Evolutionary conservation across 2,113 vertebrate genomes (phyloP).

Genomic region (Crotalus viridis): DNA sequence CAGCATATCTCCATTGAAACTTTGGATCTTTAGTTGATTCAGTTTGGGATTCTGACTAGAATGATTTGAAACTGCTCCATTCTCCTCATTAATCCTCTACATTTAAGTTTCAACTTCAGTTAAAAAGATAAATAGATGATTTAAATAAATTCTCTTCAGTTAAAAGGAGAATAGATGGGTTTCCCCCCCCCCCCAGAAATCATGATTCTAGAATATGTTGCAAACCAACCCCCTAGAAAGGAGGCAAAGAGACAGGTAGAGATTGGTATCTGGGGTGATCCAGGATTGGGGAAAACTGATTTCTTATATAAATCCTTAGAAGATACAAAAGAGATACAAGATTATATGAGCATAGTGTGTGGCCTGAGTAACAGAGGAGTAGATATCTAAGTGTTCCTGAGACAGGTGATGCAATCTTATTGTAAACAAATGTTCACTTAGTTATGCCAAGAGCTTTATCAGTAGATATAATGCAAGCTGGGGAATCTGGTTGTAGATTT

Average conservation of each 20-base stretch:
- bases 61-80: background rate
- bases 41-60: background rate
- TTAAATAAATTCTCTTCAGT: too few relatives aligned
- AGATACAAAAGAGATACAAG: background rate
- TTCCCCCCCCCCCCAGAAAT: background rate
- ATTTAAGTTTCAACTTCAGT: background rate
- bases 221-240: background rate
- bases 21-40: background rate
- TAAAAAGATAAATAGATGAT: background rate
- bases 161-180: too few relatives aligned
- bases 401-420: background rate
- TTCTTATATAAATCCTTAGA: too few relatives aligned
- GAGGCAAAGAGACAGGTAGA: background rate
- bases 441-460: background rate
- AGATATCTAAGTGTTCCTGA: background rate
- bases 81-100: too few relatives aligned
- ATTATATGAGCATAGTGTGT: background rate
- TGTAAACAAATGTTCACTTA: background rate
- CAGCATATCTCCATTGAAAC: background rate
- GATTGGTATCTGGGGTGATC: background rate
- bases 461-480: background rate
- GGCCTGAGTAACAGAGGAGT: background rate
- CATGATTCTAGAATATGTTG: background rate
- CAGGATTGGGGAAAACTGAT: too few relatives aligned
- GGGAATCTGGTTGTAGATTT: background rate